Percentiles rank a stretch among this genome's conserved stretches.
Evolutionary conservation across 2,797 vertebrate genomes (phyloP).

Genomic region (Natrix natrix): DNA sequence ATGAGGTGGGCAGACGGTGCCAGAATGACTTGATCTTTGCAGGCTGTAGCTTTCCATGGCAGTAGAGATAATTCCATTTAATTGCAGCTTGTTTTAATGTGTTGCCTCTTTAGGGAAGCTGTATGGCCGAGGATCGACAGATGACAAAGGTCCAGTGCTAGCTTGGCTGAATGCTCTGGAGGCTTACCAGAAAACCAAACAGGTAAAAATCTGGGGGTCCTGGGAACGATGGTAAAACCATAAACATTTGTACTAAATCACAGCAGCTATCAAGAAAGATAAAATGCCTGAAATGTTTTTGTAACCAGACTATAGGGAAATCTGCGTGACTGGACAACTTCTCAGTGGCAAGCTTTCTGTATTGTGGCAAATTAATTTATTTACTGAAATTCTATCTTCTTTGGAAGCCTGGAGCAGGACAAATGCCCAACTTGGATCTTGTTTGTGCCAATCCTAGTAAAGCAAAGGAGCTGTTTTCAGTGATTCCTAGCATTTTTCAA

Average conservation of each 20-base stretch:
- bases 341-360: neutral
- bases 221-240: neutral
- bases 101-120: slow-evolving; percentile 80
- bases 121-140: slow-evolving; percentile 91
- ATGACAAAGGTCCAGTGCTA: slow-evolving; percentile 96
- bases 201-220: slow-evolving; percentile 70
- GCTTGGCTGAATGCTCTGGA: slow-evolving; percentile 96
- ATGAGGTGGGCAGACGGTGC: neutral
- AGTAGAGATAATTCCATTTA: neutral
- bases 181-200: slow-evolving; percentile 86
- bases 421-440: neutral
- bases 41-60: neutral
- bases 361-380: neutral
- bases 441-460: neutral
- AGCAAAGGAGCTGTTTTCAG: neutral
- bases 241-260: neutral
- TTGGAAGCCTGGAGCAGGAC: neutral
- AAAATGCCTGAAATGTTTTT: neutral
- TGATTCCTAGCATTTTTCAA: neutral
- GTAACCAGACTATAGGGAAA: neutral
- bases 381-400: neutral
- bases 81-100: neutral
- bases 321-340: neutral
- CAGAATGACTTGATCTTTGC: neutral
- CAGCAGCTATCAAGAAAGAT: neutral